Evolutionary conservation across 2,113 vertebrate species (phyloP).

Genomic region (Coturnix japonica): DNA sequence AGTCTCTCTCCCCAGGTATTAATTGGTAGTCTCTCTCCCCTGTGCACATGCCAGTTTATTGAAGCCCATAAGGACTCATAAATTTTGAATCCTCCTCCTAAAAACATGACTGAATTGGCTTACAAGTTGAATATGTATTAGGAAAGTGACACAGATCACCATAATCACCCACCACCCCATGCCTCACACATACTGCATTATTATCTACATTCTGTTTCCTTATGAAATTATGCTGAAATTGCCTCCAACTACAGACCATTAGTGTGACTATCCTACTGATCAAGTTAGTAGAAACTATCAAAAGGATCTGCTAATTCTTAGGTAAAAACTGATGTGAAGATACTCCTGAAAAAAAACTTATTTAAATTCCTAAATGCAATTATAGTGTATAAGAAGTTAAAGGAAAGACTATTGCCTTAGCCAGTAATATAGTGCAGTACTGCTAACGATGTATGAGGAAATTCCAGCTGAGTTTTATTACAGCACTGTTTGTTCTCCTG

Average conservation of each 20-base stretch:
- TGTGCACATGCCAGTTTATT: neutral
- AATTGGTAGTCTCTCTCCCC: neutral
- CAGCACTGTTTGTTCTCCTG: neutral
- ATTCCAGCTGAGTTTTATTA: neutral
- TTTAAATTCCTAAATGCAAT: neutral
- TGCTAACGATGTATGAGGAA: neutral
- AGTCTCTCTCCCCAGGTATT: neutral
- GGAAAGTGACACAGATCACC: neutral
- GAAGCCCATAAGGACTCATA: neutral
- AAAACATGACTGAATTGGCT: neutral
- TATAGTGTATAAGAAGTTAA: neutral
- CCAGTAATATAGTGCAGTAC: neutral
- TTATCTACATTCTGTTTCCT: neutral
- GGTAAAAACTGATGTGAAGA: neutral
- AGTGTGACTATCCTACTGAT: neutral
- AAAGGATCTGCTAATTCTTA: neutral
- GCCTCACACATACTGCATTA: neutral
- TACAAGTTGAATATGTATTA: neutral
- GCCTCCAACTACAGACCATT: neutral
- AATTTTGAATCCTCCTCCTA: neutral
- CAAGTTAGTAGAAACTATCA: neutral
- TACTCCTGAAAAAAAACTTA: neutral
- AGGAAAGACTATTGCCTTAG: neutral
- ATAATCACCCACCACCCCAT: neutral
- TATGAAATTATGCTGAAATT: neutral